Conservation (phyloP, 23 tunicate species). For the Trididemnum clinides region DNA sequence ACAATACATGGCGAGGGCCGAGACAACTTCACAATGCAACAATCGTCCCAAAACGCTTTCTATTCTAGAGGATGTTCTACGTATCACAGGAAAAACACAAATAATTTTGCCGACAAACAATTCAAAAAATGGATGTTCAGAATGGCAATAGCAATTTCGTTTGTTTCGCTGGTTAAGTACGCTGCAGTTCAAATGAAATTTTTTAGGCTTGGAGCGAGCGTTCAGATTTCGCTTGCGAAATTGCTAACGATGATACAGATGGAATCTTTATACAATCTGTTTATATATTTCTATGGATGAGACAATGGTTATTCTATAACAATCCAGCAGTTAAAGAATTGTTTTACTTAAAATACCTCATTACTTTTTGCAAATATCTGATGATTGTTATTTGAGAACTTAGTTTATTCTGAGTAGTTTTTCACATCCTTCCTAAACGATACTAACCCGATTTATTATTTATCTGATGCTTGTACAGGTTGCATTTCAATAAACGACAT, state of each 20-base stretch:
- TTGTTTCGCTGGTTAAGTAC: constrained; percentile 44
- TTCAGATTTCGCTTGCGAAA: constrained; percentile 61
- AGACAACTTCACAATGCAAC: too few species aligned
- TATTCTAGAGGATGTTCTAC: background rate
- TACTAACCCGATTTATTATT: constrained; percentile 42
- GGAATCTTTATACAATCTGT: constrained; percentile 29
- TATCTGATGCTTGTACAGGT: constrained; percentile 32
- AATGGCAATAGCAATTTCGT: constrained; percentile 41
- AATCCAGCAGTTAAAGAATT: constrained; percentile 68
- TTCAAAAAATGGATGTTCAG: constrained; percentile 55
- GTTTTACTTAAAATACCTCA: constrained; percentile 42
- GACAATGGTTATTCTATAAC: constrained; percentile 84
- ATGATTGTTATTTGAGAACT: constrained; percentile 21
- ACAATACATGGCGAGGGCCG: too few species aligned
- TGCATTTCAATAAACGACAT: constrained; percentile 69
- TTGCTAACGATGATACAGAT: constrained; percentile 71
- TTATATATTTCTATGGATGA: constrained; percentile 79
- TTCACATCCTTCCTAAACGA: constrained; percentile 56
- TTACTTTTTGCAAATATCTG: constrained; percentile 44
- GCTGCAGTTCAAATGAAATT: constrained; percentile 68
- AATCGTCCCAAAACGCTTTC: background rate
- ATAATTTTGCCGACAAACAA: background rate
- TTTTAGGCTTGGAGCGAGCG: constrained; percentile 75
- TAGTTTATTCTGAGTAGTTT: background rate
- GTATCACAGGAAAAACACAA: background rate